Conservation (phyloP, 2,888 invertebrate species). For the Phania funesta region DNA sequence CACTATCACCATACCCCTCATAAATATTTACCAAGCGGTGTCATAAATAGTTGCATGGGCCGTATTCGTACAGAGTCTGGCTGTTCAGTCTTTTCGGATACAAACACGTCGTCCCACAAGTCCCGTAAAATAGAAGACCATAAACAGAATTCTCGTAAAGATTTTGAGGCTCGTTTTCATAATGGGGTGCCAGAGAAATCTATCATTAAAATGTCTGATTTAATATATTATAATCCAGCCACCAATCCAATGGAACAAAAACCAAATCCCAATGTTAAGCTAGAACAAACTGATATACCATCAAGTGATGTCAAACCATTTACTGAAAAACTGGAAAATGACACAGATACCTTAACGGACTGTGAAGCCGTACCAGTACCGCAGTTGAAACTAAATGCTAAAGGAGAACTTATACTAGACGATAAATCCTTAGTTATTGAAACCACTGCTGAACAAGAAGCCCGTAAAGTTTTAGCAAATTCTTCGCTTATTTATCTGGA, state of each 20-base stretch:
- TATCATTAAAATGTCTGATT: constrained; percentile 92
- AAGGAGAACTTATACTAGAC: constrained; percentile 92
- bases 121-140: constrained; percentile 81
- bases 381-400: constrained; percentile 91
- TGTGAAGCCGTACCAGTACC: constrained; percentile 85
- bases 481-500: constrained; percentile 85
- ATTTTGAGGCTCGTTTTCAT: constrained; percentile 75
- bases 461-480: constrained; percentile 84
- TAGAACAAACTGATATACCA: constrained; percentile 44
- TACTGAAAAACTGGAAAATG: constrained; percentile 61
- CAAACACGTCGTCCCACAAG: constrained; percentile 69
- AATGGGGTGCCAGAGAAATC: constrained; percentile 83
- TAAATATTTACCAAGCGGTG: constrained; percentile 73
- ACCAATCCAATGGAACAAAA: constrained; percentile 86
- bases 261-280: constrained; percentile 65
- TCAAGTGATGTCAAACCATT: constrained; percentile 43
- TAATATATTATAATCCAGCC: constrained; percentile 94
- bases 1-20: constrained; percentile 70
- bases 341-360: constrained; percentile 71
- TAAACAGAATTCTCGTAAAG: constrained; percentile 79
- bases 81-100: constrained; percentile 78
- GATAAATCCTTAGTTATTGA: constrained; percentile 89
- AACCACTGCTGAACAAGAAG: constrained; percentile 84
- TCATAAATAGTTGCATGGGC: constrained; percentile 72
- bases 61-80: constrained; percentile 80